These are phyloP conservation scores for Drymodes brunneopygia DNA, from an alignment of 2,113 vertebrate species.

Conservation along the genomic window DNA sequence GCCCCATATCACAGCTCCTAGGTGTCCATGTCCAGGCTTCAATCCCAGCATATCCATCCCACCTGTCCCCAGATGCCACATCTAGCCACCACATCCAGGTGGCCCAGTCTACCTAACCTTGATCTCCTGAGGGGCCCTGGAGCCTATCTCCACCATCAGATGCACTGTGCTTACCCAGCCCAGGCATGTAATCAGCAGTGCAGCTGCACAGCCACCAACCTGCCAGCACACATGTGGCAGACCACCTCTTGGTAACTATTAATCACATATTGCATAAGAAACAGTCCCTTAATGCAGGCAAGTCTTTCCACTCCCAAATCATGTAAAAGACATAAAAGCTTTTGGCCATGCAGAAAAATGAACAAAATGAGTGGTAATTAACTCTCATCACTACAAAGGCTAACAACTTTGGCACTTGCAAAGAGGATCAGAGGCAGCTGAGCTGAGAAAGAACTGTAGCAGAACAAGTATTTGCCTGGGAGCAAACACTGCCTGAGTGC, in stretches of 20 bases:
- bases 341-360: not conserved
- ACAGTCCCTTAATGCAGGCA: not conserved
- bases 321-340: constrained; percentile 20
- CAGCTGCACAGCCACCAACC: not conserved
- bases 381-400: constrained; percentile 49
- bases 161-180: not conserved
- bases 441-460: constrained; percentile 29
- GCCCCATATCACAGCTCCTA: rapidly evolving
- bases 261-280: constrained; percentile 10
- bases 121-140: not conserved
- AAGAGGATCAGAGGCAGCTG: constrained; percentile 21
- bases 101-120: not conserved
- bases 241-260: constrained; percentile 3
- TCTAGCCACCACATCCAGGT: not conserved
- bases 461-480: constrained; percentile 55
- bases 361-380: constrained; percentile 44
- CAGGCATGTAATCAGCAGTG: not conserved
- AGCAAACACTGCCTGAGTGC: constrained; percentile 18
- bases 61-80: not conserved
- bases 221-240: not conserved
- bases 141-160: not conserved
- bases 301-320: not conserved
- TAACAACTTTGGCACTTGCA: not conserved
- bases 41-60: not conserved
- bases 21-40: not conserved